Evolutionary conservation across 2,888 invertebrate genomes (phyloP).

Genomic region (Griposia aprilina): DNA sequence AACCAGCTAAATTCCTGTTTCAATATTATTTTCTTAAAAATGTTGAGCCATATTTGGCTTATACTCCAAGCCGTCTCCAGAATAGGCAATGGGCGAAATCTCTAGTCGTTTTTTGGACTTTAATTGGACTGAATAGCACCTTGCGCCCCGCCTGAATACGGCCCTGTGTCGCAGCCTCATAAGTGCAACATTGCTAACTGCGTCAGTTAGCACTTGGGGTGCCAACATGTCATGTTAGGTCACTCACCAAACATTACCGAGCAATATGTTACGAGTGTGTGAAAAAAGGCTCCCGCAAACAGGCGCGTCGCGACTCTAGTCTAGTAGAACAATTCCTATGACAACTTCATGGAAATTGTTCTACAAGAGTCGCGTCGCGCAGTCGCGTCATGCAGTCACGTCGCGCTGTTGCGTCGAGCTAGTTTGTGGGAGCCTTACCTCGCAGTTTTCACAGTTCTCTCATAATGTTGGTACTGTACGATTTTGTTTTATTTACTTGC

Average conservation of each 20-base stretch:
- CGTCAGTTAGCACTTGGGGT: constrained; percentile 39
- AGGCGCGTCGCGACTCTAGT: no score
- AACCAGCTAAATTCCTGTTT: no score
- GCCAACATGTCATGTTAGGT: constrained; percentile 32
- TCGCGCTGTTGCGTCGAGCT: no score
- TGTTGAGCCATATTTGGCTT: neutral
- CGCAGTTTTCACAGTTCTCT: constrained; percentile 8
- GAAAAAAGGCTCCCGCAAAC: neutral
- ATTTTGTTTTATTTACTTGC: neutral
- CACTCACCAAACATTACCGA: constrained; percentile 23
- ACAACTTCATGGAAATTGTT: no score
- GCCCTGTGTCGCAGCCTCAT: constrained; percentile 16
- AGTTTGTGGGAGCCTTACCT: neutral
- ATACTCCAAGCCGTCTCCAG: no score
- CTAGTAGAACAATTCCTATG: no score
- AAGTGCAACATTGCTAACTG: constrained; percentile 39
- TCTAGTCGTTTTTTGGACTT: neutral
- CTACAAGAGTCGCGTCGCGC: no score
- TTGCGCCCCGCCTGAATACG: neutral
- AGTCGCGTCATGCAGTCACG: no score
- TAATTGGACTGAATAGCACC: neutral
- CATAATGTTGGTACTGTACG: neutral
- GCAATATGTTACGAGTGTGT: constrained; percentile 13
- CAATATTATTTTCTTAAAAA: no score
- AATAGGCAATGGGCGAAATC: neutral